Base-by-base conservation (phyloP, 2,113 vertebrate species). In the Rissa tridactyla region DNA sequence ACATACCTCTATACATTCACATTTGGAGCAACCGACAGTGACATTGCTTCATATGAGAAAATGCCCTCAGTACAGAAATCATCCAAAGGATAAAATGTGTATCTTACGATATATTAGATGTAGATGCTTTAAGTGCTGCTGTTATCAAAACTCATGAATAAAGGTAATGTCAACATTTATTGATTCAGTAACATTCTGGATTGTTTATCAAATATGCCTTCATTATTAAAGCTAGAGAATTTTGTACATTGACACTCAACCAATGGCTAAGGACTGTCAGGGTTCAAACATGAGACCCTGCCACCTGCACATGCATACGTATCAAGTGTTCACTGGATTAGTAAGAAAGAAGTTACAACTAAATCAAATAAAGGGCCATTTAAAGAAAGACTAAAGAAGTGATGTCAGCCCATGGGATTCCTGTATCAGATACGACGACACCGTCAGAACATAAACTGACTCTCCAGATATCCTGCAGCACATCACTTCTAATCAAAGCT, bases 261-360 rank as follows among this genome's bases (percentile, higher is more conserved):
- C 73, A 84, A 61, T 27, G 65, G 58, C 58, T 32, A 61, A 57
- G 30, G 62, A 57, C 34, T 69, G 75, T 61, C 93, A 95, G 22
- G 14, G 40, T 52, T 88, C 92, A 91, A 58, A 87, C 57, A 68
- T 27, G 2, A 82, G 58, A 5, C 36, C 52, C 65, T 87, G 83
- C 70, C 85, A 90, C 82, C 84, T 93, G 90, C 88, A 91, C 25
- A 65, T 90, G 89, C 87, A 85, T 90, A 95, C 32, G 25, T 52
- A 90, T 73, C 62, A 82, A 54, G 49, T 14, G 13, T 46, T 93
- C 58, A 54, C 76, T 11, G 71, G 36, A 84, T 70, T 22, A 76
- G 61, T 16, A 49, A 69, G 60, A 80, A 76, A 57, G 34, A 79
- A 57, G 34, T 71, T 71, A 38, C 40, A 90, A 49, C 70, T 68